phyloP scores from a whole-genome alignment of 2,113 vertebrate species.

The Probosciger aterrimus region DNA sequence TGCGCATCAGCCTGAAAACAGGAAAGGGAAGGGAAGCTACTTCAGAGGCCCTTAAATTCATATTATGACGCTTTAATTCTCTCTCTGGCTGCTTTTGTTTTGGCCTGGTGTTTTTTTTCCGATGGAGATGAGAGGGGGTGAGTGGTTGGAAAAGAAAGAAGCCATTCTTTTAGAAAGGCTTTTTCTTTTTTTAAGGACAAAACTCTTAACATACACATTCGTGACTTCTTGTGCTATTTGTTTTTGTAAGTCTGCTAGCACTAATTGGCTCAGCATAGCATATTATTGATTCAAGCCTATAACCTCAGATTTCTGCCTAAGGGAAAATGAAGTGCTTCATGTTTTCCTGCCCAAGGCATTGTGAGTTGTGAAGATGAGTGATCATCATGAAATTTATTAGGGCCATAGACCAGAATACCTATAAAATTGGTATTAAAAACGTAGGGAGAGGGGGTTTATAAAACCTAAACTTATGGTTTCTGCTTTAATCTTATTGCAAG shows the following conservation, averaged over 20 bases:
- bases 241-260: neutral
- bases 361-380: neutral
- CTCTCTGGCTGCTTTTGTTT: constrained; percentile 41
- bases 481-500: neutral
- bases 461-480: neutral
- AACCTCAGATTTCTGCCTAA: neutral
- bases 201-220: neutral
- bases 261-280: neutral
- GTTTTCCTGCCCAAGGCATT: neutral
- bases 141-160: constrained; percentile 9
- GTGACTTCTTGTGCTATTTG: constrained; percentile 16
- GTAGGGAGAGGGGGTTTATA: neutral
- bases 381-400: neutral
- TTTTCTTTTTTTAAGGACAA: neutral
- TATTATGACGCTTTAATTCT: constrained; percentile 45
- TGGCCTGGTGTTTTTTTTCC: constrained; percentile 31
- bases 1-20: constrained; percentile 40
- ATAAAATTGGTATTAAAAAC: neutral
- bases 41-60: constrained; percentile 51
- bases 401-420: neutral
- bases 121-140: neutral
- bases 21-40: constrained; percentile 46
- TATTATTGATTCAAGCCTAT: neutral
- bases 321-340: neutral
- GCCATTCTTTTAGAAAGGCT: neutral